Evolutionary conservation across 2,113 vertebrate genomes (phyloP).

Genomic region (Gymnocephalus cernua): DNA sequence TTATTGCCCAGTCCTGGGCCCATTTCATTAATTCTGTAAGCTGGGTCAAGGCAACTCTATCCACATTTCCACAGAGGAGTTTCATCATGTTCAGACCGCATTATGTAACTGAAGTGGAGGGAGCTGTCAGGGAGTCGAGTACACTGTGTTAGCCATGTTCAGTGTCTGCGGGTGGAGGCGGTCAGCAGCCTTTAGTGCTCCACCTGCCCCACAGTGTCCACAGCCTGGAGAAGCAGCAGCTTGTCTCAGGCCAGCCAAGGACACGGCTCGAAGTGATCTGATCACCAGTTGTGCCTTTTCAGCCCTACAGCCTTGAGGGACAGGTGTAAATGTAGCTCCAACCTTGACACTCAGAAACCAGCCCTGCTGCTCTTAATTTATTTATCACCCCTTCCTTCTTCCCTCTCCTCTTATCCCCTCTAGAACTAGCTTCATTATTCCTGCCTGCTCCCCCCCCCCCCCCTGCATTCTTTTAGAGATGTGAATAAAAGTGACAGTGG

Average conservation of each 20-base stretch:
- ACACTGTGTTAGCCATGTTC: background rate
- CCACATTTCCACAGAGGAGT: background rate
- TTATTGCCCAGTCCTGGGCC: background rate
- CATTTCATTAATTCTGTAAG: background rate
- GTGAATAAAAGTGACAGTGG: conserved; percentile 84
- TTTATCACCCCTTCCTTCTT: conserved; percentile 68
- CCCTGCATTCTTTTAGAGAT: conserved; percentile 70
- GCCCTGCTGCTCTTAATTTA: conserved; percentile 79
- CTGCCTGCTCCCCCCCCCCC: conserved; percentile 63
- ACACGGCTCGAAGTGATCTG: conserved; percentile 55
- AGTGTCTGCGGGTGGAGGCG: conserved; percentile 8
- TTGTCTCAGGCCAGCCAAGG: conserved; percentile 60
- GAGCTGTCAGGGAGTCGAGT: conserved; percentile 12
- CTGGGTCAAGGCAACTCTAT: background rate
- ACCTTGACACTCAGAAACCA: conserved; percentile 80
- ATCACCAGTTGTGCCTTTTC: conserved; percentile 79
- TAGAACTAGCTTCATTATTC: conserved; percentile 79
- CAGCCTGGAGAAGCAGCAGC: conserved; percentile 26
- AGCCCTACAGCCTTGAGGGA: conserved; percentile 84
- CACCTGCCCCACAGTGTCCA: conserved; percentile 41
- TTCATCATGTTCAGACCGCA: conserved; percentile 5
- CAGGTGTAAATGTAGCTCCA: conserved; percentile 84
- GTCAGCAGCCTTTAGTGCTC: conserved; percentile 3
- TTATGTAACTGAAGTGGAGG: conserved; percentile 14
- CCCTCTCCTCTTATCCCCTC: conserved; percentile 53